Evolutionary conservation across 1,140 invertebrate genomes (phyloP).

Genomic region (Andrena cerasifolii): DNA sequence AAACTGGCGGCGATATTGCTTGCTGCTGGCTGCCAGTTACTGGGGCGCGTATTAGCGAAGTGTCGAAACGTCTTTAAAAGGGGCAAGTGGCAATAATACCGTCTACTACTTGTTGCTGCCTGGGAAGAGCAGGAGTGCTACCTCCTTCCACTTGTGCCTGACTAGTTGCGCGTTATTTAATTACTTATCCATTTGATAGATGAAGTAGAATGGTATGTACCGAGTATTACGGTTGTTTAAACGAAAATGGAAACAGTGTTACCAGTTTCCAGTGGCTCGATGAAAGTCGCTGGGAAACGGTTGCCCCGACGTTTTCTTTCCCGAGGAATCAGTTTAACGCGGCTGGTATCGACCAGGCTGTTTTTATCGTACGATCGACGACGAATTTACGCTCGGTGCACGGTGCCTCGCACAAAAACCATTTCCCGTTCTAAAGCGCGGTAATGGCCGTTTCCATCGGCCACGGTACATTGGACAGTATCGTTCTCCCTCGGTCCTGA

Average conservation of each 20-base stretch:
- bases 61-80: not conserved
- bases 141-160: too few relatives aligned
- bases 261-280: too few relatives aligned
- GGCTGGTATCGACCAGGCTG: not conserved
- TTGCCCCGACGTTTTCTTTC: too few relatives aligned
- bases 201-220: too few relatives aligned
- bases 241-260: too few relatives aligned
- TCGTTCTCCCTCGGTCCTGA: not conserved
- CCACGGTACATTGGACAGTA: slow-evolving; percentile 29
- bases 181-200: too few relatives aligned
- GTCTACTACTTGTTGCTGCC: not conserved
- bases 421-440: slow-evolving; percentile 36
- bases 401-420: slow-evolving; percentile 23
- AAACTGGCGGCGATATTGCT: not conserved
- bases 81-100: not conserved
- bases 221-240: too few relatives aligned
- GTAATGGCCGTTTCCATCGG: slow-evolving; percentile 34
- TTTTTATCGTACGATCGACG: slow-evolving; percentile 29
- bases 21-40: not conserved
- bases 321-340: not conserved
- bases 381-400: slow-evolving; percentile 3
- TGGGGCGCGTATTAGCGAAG: not conserved
- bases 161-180: too few relatives aligned
- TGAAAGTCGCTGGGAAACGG: too few relatives aligned
- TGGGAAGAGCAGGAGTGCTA: not conserved